Conservation (phyloP, 2,888 invertebrate species). For the Rhyacophila evoluta region DNA sequence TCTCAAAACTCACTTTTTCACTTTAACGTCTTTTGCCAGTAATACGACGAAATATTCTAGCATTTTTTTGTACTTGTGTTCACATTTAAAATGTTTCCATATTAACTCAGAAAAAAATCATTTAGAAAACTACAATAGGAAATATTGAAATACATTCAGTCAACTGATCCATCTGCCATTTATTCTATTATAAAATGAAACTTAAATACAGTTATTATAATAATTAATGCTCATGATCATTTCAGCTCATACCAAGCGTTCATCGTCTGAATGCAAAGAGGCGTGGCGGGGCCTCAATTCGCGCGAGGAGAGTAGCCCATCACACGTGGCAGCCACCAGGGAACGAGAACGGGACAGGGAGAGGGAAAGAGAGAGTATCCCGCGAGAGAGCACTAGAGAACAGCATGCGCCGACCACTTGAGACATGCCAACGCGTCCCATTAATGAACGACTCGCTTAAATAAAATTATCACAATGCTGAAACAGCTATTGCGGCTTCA, state of each 20-base stretch:
- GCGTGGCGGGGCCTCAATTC: slow-evolving; percentile 54
- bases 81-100: too few relatives aligned
- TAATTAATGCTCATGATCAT: background rate
- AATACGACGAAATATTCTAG: background rate
- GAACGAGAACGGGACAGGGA: background rate
- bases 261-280: slow-evolving; percentile 68
- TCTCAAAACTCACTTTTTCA: too few relatives aligned
- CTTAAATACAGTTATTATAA: background rate
- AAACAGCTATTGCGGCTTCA: slow-evolving; percentile 20
- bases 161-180: too few relatives aligned
- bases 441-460: slow-evolving; percentile 16
- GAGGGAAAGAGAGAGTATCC: background rate
- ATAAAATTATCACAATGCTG: background rate
- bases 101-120: too few relatives aligned
- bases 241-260: slow-evolving; percentile 66
- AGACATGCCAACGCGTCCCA: slow-evolving; percentile 19
- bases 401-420: slow-evolving; percentile 6
- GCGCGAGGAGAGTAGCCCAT: slow-evolving; percentile 28
- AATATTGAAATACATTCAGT: too few relatives aligned
- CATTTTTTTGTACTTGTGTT: too few relatives aligned
- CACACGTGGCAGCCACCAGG: background rate
- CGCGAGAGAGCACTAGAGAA: slow-evolving; percentile 7
- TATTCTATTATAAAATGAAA: too few relatives aligned
- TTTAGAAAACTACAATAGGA: too few relatives aligned
- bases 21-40: too few relatives aligned